A percentile compares a stretch with the other conserved stretches of the same genome.
Conservation (phyloP, 1,140 invertebrate genomes). For the Vollenhovia emeryi region DNA sequence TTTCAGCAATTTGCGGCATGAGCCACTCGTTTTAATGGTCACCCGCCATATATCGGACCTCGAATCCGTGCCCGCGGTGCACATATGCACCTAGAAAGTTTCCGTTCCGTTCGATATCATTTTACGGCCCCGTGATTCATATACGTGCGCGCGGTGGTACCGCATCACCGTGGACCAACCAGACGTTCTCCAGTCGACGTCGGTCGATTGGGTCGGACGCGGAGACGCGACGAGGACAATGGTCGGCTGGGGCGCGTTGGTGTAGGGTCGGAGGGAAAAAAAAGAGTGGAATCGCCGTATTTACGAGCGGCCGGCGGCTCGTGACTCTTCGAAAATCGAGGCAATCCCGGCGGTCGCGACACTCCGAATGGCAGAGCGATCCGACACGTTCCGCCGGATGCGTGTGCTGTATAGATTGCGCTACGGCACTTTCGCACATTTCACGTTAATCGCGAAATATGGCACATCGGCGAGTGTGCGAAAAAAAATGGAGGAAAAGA, state of each 20-base stretch:
- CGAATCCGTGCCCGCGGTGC: constrained; percentile 7
- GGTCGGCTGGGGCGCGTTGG: background rate
- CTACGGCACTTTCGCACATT: constrained; percentile 59
- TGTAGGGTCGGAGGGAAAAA: background rate
- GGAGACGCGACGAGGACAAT: constrained; percentile 1
- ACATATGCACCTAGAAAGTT: constrained; percentile 60
- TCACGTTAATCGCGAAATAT: constrained; percentile 48
- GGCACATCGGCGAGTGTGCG: background rate
- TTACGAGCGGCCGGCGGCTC: constrained; percentile 62
- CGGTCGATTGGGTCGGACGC: constrained; percentile 9
- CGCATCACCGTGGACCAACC: background rate
- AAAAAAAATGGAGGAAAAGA: background rate
- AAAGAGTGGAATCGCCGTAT: constrained; percentile 63
- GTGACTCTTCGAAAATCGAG: constrained; percentile 74
- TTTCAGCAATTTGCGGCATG: constrained; percentile 71
- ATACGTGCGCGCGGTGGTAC: constrained; percentile 16
- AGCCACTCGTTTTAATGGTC: constrained; percentile 68
- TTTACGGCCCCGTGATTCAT: constrained; percentile 80
- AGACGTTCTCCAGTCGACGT: constrained; percentile 31
- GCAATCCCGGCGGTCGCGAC: constrained; percentile 55
- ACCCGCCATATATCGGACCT: constrained; percentile 56
- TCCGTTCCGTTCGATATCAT: constrained; percentile 76
- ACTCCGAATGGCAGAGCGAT: constrained; percentile 39
- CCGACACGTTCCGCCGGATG: constrained; percentile 37
- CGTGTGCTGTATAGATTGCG: constrained; percentile 57